phyloP scores from a whole-genome alignment of 2,888 invertebrate species.

The Diaprepes abbreviatus region DNA sequence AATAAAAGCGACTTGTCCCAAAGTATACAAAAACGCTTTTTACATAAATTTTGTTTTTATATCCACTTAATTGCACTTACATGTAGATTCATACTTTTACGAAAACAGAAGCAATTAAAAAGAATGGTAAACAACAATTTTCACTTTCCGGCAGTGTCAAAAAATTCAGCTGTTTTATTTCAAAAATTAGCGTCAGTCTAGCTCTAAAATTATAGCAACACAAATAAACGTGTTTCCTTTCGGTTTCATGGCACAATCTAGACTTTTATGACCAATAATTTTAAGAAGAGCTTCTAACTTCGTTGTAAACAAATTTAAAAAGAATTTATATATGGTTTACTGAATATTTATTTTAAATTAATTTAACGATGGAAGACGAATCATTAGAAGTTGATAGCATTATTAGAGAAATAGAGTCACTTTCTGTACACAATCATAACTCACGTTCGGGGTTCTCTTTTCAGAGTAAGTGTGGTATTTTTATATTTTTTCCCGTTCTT shows the following conservation, averaged over 20 bases:
- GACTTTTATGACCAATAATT: neutral
- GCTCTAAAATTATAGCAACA: neutral
- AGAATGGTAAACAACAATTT: neutral
- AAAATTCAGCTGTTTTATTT: neutral
- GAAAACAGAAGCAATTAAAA: neutral
- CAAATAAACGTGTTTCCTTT: neutral
- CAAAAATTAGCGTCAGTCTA: neutral
- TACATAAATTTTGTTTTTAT: neutral
- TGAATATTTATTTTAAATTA: neutral
- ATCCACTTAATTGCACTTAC: too few species aligned
- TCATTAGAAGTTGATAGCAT: slow-evolving; percentile 37
- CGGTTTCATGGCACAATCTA: neutral
- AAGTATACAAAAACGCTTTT: neutral
- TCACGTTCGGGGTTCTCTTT: slow-evolving; percentile 51
- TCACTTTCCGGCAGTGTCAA: slow-evolving; percentile 2
- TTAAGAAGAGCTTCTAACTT: neutral
- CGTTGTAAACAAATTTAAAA: neutral
- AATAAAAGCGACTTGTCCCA: neutral
- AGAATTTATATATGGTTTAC: too few species aligned
- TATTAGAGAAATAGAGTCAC: slow-evolving; percentile 38
- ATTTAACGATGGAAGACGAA: slow-evolving; percentile 27
- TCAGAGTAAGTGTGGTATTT: slow-evolving; percentile 56
- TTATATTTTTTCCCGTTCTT: too few species aligned
- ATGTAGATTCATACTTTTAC: too few species aligned
- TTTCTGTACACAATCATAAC: slow-evolving; percentile 33